Base-by-base conservation (phyloP, 2,888 invertebrate species). In the Hirudinaria manillensis region DNA sequence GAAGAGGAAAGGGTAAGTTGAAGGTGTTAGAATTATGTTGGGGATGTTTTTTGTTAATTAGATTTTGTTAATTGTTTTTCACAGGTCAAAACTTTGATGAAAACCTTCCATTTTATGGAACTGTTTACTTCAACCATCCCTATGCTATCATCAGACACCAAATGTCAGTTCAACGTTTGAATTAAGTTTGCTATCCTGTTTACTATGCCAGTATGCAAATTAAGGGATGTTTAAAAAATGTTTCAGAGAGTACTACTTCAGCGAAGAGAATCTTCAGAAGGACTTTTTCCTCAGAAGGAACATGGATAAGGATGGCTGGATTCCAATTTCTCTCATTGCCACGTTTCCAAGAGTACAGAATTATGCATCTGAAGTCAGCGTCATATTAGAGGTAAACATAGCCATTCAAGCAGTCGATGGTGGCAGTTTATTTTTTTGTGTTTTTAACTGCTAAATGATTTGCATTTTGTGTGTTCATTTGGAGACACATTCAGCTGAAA, bases 211-310 rank as follows among this genome's bases (percentile, higher is more conserved):
- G 13, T 45, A 45, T 10, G 45, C 16, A 16, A 45, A 45, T 36
- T 36, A 36, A 36, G 10, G 36, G 10, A 10, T 36, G 16, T 45
- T 6, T 61, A 21, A 6, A 27, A 27, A 61, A n/a, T 79, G 77
- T 87, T 89, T 56, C 88, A 98, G 97, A 84, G 98, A 99, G 87
- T 99, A 99, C 87, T 99, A 99, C 89, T 98, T 99, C 88, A 95
- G 95, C 81, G 91, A 92, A 80, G 96, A 96, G 83, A 99, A 99
- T 87, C 88, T 99, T 76, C 90, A 92, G 81, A 90, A 93, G 81
- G 99, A 99, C 85, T 94, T 97, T 88, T 99, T 94, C 88, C 89
- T 99, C 79, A 90, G 98, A 51, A 90, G 96, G 81, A 95, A 95
- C 89, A 99, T 99, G 99, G 93, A 94, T 81, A 86, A 89, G 2